phyloP scores from a whole-genome alignment of 2,113 vertebrate genomes.

The Calyptomena viridis region DNA sequence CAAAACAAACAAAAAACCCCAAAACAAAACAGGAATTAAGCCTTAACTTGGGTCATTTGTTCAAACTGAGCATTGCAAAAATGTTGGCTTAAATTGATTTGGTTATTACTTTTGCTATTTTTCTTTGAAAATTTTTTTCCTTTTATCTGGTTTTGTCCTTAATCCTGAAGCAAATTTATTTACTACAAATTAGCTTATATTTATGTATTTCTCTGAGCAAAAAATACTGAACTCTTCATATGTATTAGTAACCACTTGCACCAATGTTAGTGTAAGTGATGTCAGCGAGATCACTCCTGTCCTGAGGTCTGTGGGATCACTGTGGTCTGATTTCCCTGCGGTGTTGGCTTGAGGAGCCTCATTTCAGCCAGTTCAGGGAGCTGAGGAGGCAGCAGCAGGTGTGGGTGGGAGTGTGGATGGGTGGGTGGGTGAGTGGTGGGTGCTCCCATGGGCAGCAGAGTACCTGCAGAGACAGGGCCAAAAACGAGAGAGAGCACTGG shows the following conservation, averaged over 20 bases:
- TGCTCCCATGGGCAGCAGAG: fast-evolving
- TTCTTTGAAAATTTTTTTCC: not conserved
- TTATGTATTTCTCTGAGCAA: not conserved
- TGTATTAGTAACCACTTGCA: fast-evolving
- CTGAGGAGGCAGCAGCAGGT: not conserved
- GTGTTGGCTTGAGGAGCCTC: not conserved
- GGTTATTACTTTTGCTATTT: not conserved
- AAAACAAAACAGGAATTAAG: not conserved
- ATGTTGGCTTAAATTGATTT: not conserved
- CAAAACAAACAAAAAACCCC: not conserved
- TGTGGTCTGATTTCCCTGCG: not conserved
- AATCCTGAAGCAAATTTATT: not conserved
- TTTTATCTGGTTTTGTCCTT: not conserved
- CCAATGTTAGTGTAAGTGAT: fast-evolving
- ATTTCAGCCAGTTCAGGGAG: fast-evolving
- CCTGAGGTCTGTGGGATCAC: not conserved
- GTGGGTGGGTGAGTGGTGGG: not conserved
- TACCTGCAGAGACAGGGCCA: not conserved
- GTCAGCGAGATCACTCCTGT: fast-evolving
- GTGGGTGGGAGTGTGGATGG: too few relatives aligned
- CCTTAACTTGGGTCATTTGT: not conserved
- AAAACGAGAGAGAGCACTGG: not conserved
- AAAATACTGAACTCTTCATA: fast-evolving
- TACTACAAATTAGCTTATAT: not conserved
- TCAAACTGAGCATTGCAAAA: not conserved